Base-by-base conservation (phyloP, 2,113 vertebrate genomes). In the Corythornis vintsioides region DNA sequence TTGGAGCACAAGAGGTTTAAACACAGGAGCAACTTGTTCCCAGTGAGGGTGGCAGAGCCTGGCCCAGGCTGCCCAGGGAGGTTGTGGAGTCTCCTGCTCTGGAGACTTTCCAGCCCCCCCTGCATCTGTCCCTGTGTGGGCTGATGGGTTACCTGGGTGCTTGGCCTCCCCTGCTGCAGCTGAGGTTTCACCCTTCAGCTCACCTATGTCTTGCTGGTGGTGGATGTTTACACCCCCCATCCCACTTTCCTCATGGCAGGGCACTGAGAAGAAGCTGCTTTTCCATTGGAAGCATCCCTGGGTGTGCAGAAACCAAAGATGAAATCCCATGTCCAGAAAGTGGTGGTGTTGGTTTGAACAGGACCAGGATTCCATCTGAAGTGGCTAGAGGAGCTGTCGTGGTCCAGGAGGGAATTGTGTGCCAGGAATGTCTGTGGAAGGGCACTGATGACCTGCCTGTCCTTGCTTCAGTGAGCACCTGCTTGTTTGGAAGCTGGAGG, bases 381-480 rank as follows among this genome's bases (percentile, higher is more conserved):
- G 82, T 3, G 45, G 76, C 67, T 29, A 70, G 67, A 91, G 67
- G 75, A 93, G 6, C 76, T 53, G 3, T 31, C 28, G 70, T 12
- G 64, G 83, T 64, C 73, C 83, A 38, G 80, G 15, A 26, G 77
- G 83, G 86, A 92, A 63, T 77, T 83, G 47, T 0, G 3, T 67
- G 72, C 73, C 24, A 60, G 71, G 86, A 57, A 88, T 88, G 86
- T 19, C 3, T 28, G 31, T 43, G 76, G 91, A 90, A 81, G n/a
- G 69, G 60, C 70, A 83, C 86, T 1, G 22, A 80, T 95, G 83
- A 63, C 61, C 83, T 90, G 80, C 69, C 83, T 64, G 73, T 82
- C 90, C 74, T 48, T 6, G 1, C 15, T 76, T 91, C 82, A 13
- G 72, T 33, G n/a, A 47, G 31, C 8, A 3, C 75, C 50, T 15